Percentiles rank a stretch among this genome's conserved stretches.
These are phyloP conservation scores for Stomatorhinus walkeri DNA, from an alignment of 2,797 vertebrate species.

Conservation along the genomic window DNA sequence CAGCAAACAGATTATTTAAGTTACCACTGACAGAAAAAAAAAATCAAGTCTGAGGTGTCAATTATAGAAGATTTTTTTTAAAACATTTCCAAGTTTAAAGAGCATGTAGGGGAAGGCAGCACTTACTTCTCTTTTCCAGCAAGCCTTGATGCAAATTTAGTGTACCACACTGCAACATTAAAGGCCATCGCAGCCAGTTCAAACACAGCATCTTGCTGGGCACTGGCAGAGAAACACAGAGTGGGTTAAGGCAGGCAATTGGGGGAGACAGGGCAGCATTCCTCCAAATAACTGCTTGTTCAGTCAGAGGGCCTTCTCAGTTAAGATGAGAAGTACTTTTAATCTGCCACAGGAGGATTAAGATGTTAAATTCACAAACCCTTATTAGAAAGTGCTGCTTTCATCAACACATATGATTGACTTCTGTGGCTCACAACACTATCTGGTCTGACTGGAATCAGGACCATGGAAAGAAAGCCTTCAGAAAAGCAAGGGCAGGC, in stretches of 20 bases:
- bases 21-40: neutral
- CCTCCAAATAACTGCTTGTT: neutral
- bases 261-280: neutral
- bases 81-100: neutral
- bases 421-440: neutral
- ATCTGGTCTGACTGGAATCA: neutral
- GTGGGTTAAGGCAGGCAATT: neutral
- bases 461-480: neutral
- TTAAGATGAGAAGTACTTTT: neutral
- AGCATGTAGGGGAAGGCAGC: neutral
- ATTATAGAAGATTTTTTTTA: neutral
- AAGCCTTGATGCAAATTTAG: slow-evolving; percentile 87
- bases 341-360: neutral
- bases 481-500: neutral
- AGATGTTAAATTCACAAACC: neutral
- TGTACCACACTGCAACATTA: slow-evolving; percentile 91
- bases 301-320: neutral
- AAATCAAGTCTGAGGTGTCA: neutral
- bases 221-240: slow-evolving; percentile 51
- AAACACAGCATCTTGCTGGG: slow-evolving; percentile 93
- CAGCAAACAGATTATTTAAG: neutral
- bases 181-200: slow-evolving; percentile 90
- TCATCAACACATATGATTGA: neutral
- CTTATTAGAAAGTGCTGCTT: neutral
- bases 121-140: slow-evolving; percentile 96